A percentile compares a stretch with the other conserved stretches of the same genome.
phyloP scores from a whole-genome alignment of 1,140 invertebrate genomes.

The Plutomurus gul region DNA sequence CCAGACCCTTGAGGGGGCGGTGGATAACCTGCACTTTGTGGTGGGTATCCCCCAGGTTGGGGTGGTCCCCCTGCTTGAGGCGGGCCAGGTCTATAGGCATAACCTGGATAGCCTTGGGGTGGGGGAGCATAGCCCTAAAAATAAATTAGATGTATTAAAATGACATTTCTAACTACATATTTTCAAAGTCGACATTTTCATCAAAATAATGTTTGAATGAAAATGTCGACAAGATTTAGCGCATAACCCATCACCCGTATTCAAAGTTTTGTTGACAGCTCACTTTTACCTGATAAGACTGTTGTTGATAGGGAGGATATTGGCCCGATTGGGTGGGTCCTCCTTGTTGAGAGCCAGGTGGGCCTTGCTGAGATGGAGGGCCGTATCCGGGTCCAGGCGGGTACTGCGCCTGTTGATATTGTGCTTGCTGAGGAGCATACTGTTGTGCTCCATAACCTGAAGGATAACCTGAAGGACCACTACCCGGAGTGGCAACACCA shows the following conservation, averaged over 20 bases:
- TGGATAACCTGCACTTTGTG: constrained; percentile 22
- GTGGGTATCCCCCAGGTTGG: constrained; percentile 37
- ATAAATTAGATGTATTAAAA: neutral
- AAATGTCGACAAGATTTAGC: too few species aligned
- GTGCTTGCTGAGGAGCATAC: constrained; percentile 36
- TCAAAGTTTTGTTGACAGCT: neutral
- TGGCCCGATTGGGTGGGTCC: constrained; percentile 43
- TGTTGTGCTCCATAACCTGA: constrained; percentile 41
- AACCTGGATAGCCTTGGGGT: constrained; percentile 41
- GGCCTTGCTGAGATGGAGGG: constrained; percentile 25
- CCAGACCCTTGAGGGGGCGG: constrained; percentile 30
- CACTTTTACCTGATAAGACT: constrained; percentile 50
- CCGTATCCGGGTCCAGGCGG: constrained; percentile 34
- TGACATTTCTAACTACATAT: too few species aligned
- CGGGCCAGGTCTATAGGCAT: constrained; percentile 38
- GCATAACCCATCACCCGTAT: too few species aligned
- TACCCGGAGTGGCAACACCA: constrained; percentile 17
- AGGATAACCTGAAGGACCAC: constrained; percentile 32
- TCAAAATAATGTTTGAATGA: too few species aligned
- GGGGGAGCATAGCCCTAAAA: constrained; percentile 45
- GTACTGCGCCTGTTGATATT: constrained; percentile 43
- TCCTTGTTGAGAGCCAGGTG: constrained; percentile 33
- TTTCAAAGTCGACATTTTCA: too few species aligned
- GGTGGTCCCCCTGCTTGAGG: constrained; percentile 30
- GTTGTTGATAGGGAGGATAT: constrained; percentile 46